A percentile compares a stretch with the other conserved stretches of the same genome.
phyloP scores from a whole-genome alignment of 2,888 invertebrate species.

The Eulithis testata region DNA sequence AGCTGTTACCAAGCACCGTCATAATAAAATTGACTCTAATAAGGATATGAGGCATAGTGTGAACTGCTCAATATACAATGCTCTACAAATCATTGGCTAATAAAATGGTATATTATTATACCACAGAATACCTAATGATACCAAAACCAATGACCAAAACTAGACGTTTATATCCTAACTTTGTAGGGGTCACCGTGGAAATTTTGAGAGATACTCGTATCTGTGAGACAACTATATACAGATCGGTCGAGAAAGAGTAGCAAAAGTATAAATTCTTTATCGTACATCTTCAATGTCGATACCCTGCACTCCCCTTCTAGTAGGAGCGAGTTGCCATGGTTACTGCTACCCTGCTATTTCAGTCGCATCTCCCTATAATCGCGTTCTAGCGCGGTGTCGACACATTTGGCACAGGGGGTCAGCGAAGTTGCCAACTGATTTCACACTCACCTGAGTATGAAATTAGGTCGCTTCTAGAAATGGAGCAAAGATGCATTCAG shows the following conservation, averaged over 20 bases:
- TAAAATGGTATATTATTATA: too few species aligned
- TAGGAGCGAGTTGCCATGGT: constrained; percentile 65
- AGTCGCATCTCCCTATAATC: constrained; percentile 52
- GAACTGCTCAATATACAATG: constrained; percentile 15
- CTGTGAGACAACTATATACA: too few species aligned
- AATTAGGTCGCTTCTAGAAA: constrained; percentile 1
- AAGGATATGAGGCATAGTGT: constrained; percentile 30
- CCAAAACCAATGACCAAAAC: too few species aligned
- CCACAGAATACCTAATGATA: too few species aligned
- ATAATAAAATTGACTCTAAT: constrained; percentile 26
- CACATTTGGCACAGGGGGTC: constrained; percentile 24
- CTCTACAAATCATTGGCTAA: too few species aligned
- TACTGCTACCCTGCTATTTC: constrained; percentile 61
- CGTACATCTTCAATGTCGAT: constrained; percentile 3
- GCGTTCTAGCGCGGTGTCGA: constrained; percentile 17
- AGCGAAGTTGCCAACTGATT: constrained; percentile 31
- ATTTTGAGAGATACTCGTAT: too few species aligned
- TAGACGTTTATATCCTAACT: too few species aligned
- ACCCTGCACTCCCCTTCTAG: not conserved
- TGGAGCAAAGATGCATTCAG: not conserved
- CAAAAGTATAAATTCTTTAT: too few species aligned
- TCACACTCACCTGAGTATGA: constrained; percentile 12
- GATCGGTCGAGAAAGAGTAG: too few species aligned
- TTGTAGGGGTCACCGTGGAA: too few species aligned
- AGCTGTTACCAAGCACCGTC: constrained; percentile 10